phyloP scores from a whole-genome alignment of 2,113 vertebrate species.

The Psilopogon haemacephalus region DNA sequence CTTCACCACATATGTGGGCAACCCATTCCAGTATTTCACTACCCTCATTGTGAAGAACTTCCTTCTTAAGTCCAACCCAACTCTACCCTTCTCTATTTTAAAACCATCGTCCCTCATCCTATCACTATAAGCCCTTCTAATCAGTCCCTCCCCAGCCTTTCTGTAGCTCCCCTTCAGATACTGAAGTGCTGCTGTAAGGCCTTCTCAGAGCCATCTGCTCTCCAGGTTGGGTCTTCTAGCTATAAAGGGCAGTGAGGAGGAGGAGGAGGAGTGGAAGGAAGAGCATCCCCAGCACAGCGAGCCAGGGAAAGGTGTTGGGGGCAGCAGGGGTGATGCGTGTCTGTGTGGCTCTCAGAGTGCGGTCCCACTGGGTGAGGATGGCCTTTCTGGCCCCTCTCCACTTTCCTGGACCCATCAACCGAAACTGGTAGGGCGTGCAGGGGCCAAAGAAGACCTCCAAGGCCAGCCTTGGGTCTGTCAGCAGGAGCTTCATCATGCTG shows the following conservation, averaged over 20 bases:
- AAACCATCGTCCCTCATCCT: too few relatives aligned
- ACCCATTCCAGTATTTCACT: too few relatives aligned
- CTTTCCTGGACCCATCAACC: constrained; percentile 76
- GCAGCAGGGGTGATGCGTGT: constrained; percentile 51
- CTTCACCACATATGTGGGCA: too few relatives aligned
- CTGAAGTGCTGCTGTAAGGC: too few relatives aligned
- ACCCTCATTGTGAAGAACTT: too few relatives aligned
- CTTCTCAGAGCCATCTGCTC: too few relatives aligned
- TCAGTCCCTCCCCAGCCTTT: too few relatives aligned
- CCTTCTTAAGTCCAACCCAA: too few relatives aligned
- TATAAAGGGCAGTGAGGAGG: background rate
- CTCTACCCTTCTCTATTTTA: too few relatives aligned
- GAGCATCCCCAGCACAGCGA: constrained; percentile 24
- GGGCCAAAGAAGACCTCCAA: constrained; percentile 78
- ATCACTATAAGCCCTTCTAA: too few relatives aligned
- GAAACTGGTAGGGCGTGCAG: constrained; percentile 80
- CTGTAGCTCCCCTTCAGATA: too few relatives aligned
- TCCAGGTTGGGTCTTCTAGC: background rate
- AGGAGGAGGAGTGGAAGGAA: constrained; percentile 29
- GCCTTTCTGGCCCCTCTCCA: constrained; percentile 78
- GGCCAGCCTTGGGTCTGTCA: constrained; percentile 79
- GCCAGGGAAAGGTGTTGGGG: background rate
- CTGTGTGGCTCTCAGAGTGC: constrained; percentile 66
- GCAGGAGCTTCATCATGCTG: constrained; percentile 74
- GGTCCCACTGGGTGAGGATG: constrained; percentile 81